Evolutionary conservation across 1,140 invertebrate genomes (phyloP), one percentile per base, ranked within the genome.

Genomic region (Drosophila biarmipes): DNA sequence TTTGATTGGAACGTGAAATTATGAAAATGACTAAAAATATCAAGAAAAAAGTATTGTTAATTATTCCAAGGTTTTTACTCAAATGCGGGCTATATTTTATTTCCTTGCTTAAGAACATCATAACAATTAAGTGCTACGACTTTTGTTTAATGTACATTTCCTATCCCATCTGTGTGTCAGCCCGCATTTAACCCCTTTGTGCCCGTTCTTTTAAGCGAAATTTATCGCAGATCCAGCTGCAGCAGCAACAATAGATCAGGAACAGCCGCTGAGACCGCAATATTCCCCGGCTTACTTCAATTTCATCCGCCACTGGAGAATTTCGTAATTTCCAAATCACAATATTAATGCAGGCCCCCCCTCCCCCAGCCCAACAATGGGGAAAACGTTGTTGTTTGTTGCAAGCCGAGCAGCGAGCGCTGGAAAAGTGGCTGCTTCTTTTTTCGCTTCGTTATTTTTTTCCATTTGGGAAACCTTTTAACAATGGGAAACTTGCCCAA

Each of bases 401-500:
- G 71, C 71, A 74, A 52, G 29, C 37, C 34, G 29, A 14, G 46
- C 19, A 15, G 38, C 11, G 43, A 40, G 10, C 42, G 58, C 58
- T 48, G 35, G 35, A 64, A 48, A 53, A 59, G 34, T 37, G 64
- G 52, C 46, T 55, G 59, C 43, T 55, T 73, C 62, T 64, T 73
- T 72, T 48, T 61, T 34, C 11, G 5, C 24, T 24, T 24, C 5
- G 48, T 35, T 54, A 42, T 38, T 62, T 73, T 53, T 55, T 73
- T 71, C 40, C 64, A 55, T 56, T 64, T 73, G 67, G 71, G 38
- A 66, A 74, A 74, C 71, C 69, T 72, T 72, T 74, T 56, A 74
- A 74, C 72, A 74, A 74, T 74, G 68, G 71, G 54, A 74, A 74
- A 74, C 68, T 72, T 74, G 57, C 72, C 72, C 72, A 74, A 74